Evolutionary conservation across 2,113 vertebrate genomes (phyloP).

Genomic region (Saimiri boliviensis): DNA sequence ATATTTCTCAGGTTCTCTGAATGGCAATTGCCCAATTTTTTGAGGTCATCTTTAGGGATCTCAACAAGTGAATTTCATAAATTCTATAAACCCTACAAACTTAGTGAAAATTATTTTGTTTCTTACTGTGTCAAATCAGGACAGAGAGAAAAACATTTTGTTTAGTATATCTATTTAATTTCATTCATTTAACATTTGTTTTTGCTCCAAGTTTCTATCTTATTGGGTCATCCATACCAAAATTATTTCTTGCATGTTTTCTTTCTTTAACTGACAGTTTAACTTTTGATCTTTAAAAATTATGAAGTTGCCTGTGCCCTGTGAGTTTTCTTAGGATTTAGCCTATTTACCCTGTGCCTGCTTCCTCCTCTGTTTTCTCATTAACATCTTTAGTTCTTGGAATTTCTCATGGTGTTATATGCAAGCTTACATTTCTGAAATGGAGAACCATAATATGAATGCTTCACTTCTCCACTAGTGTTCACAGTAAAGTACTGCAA

Average conservation of each 20-base stretch:
- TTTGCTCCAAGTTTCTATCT: neutral
- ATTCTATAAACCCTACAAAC: neutral
- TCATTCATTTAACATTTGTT: neutral
- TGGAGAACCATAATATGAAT: neutral
- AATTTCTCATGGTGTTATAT: neutral
- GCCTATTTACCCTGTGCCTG: neutral
- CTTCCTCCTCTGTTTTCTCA: neutral
- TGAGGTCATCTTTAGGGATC: neutral
- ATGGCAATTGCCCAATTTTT: neutral
- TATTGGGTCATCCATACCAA: neutral
- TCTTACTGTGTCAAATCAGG: neutral
- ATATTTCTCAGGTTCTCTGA: neutral
- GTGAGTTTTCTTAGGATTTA: neutral
- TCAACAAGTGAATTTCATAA: neutral
- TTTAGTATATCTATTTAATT: neutral
- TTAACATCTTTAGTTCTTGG: neutral
- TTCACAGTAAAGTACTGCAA: neutral
- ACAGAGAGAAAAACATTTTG: neutral
- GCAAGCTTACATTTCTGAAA: conserved; percentile 15
- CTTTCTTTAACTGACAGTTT: neutral
- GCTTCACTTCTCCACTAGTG: neutral
- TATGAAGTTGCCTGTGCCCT: neutral
- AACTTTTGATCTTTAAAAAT: neutral
- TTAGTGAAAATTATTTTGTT: neutral
- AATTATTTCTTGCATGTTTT: neutral